Base-by-base conservation (phyloP, 2,113 vertebrate genomes). In the Mormyrus lacerda region DNA sequence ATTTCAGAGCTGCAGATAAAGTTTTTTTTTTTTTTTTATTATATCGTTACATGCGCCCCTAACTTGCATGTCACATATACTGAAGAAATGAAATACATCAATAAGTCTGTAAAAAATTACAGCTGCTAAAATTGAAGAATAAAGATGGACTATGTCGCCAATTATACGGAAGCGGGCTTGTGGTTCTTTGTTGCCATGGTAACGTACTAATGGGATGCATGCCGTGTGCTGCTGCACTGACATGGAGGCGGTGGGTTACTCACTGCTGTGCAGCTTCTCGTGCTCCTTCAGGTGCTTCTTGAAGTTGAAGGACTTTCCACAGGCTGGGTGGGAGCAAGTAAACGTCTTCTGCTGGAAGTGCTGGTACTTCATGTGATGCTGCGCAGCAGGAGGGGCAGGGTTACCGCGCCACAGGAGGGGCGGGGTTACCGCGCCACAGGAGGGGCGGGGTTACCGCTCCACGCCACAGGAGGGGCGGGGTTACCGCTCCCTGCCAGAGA, bases 201-300 rank as follows among this genome's bases (percentile, higher is more conserved):
- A 39, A 79, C 73, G 27, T 31, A 65, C 9, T 27, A 27, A 65
- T 10, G 61, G 3, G 61, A 69, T 31, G 61, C 61, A 31, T 27
- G 61, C 10, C n/a, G 61, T 13, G 4, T 31, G 61, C n/a, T 31
- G 61, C 61, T 11, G 61, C 24, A 0, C 24, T 27, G 27, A 7
- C 24, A 9, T 9, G 31, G 61, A 15, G 42, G 45, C 27, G 69
- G 21, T 3, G 27, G 58, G 27, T 47, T 9, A 90, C 94, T 95
- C 92, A 96, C 96, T 94, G 1, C 96, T 96, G 90, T 97, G 96
- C 51, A 96, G 92, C 51, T 96, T 96, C 90, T 95, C 94, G 0
- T 96, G 96, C 39, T 96, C 95, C 92, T 97, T 97, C 89, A 97
- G 94, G 89, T 97, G 96, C 85, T 97, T 96, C 90, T 96, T 95